A percentile compares a stretch with the other conserved stretches of the same genome.
Conservation (phyloP, 2,113 vertebrate species). For the Pipra filicauda region DNA sequence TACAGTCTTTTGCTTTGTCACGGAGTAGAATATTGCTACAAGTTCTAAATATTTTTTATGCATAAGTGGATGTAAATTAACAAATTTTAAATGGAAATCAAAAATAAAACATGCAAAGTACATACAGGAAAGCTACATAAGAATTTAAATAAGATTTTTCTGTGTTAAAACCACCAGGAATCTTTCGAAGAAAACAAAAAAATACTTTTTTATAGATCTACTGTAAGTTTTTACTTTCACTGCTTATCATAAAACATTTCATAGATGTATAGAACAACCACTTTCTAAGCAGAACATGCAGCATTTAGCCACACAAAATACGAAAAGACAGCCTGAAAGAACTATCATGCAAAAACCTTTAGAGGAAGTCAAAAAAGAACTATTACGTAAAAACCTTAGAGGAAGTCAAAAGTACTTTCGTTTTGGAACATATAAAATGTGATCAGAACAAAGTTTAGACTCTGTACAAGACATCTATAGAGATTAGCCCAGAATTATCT, state of each 20-base stretch:
- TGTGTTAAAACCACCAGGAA: background rate
- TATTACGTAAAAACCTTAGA: background rate
- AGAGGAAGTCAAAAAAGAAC: background rate
- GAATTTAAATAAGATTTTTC: background rate
- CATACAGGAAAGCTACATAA: background rate
- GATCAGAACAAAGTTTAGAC: background rate
- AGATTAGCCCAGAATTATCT: background rate
- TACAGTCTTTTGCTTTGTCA: background rate
- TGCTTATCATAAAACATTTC: background rate
- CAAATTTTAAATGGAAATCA: background rate
- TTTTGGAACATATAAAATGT: background rate
- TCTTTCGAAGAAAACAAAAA: background rate
- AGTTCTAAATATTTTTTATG: background rate
- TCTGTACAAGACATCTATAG: background rate
- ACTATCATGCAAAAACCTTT: background rate
- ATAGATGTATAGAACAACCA: background rate
- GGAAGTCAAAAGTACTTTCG: background rate
- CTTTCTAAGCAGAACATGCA: background rate
- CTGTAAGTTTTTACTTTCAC: background rate
- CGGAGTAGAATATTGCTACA: background rate
- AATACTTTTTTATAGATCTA: background rate
- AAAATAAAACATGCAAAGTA: background rate
- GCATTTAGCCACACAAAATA: background rate
- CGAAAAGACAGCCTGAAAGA: background rate
- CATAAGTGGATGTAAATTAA: background rate